Conservation (phyloP, 2,888 invertebrate genomes). For the Pocota personata region DNA sequence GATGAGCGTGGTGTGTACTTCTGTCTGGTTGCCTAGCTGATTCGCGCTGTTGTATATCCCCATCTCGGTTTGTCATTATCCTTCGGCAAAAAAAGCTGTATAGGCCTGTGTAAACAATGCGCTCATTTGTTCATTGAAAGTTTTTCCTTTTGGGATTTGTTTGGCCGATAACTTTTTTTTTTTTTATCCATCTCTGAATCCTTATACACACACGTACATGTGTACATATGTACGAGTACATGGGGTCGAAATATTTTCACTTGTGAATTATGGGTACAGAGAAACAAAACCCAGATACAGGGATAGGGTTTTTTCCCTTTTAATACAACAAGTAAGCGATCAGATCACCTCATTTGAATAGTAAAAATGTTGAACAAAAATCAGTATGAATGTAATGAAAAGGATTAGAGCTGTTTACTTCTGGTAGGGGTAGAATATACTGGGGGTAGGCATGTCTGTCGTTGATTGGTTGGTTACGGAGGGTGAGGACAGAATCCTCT, state of each 20-base stretch:
- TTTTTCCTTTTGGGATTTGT: not conserved
- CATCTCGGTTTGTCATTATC: not conserved
- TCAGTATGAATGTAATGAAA: slow-evolving; percentile 9
- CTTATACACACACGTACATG: not conserved
- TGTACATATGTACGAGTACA: too few relatives aligned
- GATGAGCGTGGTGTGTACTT: not conserved
- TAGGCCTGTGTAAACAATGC: slow-evolving; percentile 26
- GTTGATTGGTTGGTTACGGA: too few relatives aligned
- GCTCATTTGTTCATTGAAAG: slow-evolving; percentile 30
- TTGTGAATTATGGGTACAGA: slow-evolving; percentile 15
- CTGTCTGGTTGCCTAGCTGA: not conserved
- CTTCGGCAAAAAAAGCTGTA: not conserved
- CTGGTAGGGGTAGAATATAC: too few relatives aligned
- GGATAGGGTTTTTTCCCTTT: not conserved
- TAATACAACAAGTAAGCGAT: slow-evolving; percentile 29
- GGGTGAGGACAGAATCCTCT: too few relatives aligned
- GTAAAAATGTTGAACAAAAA: not conserved
- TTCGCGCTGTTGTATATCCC: not conserved
- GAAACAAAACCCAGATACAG: not conserved
- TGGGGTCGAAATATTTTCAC: not conserved
- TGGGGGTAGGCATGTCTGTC: too few relatives aligned
- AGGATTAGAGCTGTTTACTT: slow-evolving; percentile 34
- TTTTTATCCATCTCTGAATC: not conserved
- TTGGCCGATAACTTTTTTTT: not conserved
- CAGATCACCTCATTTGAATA: slow-evolving; percentile 15